These are phyloP conservation scores for Sisyra terminalis DNA, from an alignment of 2,888 invertebrate species.

Conservation along the genomic window DNA sequence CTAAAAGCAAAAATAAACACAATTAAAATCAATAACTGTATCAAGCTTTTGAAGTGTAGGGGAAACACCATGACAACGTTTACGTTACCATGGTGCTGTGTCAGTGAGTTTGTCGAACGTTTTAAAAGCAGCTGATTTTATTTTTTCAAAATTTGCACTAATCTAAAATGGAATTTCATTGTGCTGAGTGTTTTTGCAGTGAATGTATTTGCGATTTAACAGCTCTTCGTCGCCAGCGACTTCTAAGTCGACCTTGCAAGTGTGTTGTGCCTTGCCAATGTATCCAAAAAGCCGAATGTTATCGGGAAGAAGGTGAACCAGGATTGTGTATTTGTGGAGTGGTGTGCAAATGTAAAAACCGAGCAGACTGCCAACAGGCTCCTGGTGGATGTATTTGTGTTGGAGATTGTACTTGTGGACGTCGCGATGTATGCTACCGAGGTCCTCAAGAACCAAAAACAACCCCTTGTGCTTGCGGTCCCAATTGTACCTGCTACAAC, in stretches of 20 bases:
- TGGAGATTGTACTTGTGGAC: not conserved
- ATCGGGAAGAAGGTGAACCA: not conserved
- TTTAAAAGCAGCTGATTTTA: no score
- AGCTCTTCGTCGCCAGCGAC: not conserved
- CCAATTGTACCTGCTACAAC: no score
- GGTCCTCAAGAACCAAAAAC: no score
- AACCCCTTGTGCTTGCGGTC: no score
- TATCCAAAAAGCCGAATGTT: not conserved
- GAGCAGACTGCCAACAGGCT: no score
- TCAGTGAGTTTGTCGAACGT: no score
- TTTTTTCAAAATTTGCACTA: not conserved
- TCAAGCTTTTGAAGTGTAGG: no score
- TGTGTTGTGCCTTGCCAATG: constrained; percentile 1
- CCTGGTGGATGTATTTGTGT: not conserved
- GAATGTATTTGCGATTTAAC: not conserved
- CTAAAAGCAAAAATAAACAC: constrained; percentile 17
- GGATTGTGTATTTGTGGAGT: no score
- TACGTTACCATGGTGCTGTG: no score
- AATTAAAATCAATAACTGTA: no score
- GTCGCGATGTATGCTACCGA: not conserved
- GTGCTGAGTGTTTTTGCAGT: not conserved
- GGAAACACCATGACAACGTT: no score
- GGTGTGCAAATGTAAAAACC: no score
- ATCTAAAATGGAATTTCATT: constrained; percentile 1
- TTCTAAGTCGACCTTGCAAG: not conserved